Conservation (phyloP, 2,797 vertebrate genomes). For the Oceanodroma leucorhoa region DNA sequence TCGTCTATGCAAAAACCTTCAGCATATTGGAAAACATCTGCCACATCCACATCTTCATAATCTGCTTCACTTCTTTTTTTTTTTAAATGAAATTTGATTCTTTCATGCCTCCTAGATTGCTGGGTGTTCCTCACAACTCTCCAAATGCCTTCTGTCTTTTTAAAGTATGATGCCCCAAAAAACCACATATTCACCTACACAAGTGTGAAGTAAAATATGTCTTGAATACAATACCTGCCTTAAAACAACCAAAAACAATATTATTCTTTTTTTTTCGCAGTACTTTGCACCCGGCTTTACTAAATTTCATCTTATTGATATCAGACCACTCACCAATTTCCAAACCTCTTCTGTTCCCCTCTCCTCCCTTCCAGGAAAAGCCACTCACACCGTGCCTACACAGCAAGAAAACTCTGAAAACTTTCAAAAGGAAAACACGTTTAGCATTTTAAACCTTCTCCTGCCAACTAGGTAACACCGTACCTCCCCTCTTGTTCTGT, state of each 20-base stretch:
- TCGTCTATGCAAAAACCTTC: neutral
- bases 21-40: fast-evolving
- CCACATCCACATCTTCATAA: neutral
- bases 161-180: fast-evolving
- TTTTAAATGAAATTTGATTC: neutral
- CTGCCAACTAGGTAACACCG: too few species aligned
- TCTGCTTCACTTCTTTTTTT: neutral
- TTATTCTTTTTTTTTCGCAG: too few species aligned
- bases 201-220: fast-evolving
- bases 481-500: neutral
- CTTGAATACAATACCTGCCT: too few species aligned
- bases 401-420: neutral
- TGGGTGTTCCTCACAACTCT: neutral
- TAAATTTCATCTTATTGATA: too few species aligned
- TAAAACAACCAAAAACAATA: neutral
- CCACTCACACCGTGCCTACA: fast-evolving
- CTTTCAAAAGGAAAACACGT: neutral
- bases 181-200: fast-evolving
- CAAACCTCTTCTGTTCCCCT: neutral
- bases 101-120: neutral
- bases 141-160: neutral
- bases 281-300: neutral
- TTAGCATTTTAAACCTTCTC: neutral
- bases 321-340: neutral
- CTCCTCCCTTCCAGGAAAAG: neutral